Evolutionary conservation across 2,888 invertebrate species (phyloP), one percentile per base, ranked within the genome.

Genomic region (Agrochola lota): DNA sequence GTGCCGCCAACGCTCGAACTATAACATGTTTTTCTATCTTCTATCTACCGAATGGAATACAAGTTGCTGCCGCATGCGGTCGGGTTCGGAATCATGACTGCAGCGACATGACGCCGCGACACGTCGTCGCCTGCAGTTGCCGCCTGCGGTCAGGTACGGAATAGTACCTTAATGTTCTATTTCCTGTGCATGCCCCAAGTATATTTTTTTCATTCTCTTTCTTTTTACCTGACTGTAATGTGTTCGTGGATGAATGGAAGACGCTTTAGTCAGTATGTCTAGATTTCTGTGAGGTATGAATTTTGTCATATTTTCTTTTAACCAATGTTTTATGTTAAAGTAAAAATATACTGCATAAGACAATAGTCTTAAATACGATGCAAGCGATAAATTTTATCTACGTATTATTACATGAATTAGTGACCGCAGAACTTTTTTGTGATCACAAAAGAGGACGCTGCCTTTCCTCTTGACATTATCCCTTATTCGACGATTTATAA

Each of bases 401-500:
- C 1, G 8, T 68, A 52, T 69, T 62, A 35, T 20, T 30, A 57
- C 43, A 43, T 71, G 30, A n/a, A 62, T 62, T 62, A 35, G 35
- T 52, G 67, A 52, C 68, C 23, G 30, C 49, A 23, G 15, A 63
- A 43, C 43, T 46, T 69, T 78, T 83, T 69, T 78, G 12, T 59
- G 64, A 46, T 23, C 43, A 63, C 69, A 69, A 55, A 49, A 15
- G 43, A 63, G 26, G 49, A 52, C 62, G n/a, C 55, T 60, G 40
- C 4, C n/a, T n/a, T n/a, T 9, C 55, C 67, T 67, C 84, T 84
- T 49, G 43, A 49, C 17, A 35, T 15, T 71, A 84, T 81, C 80
- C 80, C 80, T 84, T 79, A 84, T 55, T 84, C 80, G 60, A 20
- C 80, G 57, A 67, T 81, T 83, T 84, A 71, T 67, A 43, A 46